Evolutionary conservation across 1,140 invertebrate genomes (phyloP).

Genomic region (Pseudoatta argentina): DNA sequence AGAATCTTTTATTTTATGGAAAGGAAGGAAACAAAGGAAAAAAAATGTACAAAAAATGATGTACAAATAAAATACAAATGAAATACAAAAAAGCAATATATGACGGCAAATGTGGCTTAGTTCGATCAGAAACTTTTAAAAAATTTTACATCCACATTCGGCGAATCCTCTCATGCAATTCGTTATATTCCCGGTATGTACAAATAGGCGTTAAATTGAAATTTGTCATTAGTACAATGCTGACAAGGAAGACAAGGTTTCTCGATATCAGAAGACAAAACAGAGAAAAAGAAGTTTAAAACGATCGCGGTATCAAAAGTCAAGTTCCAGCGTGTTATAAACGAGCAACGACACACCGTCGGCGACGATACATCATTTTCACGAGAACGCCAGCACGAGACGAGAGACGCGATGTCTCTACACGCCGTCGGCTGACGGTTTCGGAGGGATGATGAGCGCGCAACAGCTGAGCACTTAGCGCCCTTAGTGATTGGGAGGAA

Average conservation of each 20-base stretch:
- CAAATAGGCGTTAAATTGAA: not conserved
- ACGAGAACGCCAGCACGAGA: slow-evolving; percentile 40
- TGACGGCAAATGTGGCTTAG: too few species aligned
- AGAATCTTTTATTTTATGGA: too few species aligned
- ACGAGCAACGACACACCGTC: slow-evolving; percentile 14
- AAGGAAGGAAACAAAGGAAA: too few species aligned
- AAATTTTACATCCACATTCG: too few species aligned
- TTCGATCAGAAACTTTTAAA: too few species aligned
- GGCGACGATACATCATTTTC: slow-evolving; percentile 21
- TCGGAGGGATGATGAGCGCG: slow-evolving; percentile 62
- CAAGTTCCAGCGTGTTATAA: slow-evolving; percentile 7
- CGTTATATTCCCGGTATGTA: not conserved
- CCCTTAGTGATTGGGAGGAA: slow-evolving; percentile 47
- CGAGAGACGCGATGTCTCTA: slow-evolving; percentile 37
- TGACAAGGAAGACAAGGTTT: not conserved
- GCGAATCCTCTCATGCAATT: not conserved
- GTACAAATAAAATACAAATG: too few species aligned
- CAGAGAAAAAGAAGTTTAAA: not conserved
- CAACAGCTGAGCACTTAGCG: slow-evolving; percentile 84
- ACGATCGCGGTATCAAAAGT: slow-evolving; percentile 27
- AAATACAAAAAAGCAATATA: too few species aligned
- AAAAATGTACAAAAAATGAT: too few species aligned
- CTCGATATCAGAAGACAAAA: not conserved
- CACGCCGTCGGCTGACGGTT: not conserved
- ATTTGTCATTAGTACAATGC: not conserved